A percentile compares a stretch with the other conserved stretches of the same genome.
These are phyloP conservation scores for Yponomeuta malinellus DNA, from an alignment of 2,888 invertebrate genomes.

Conservation along the genomic window DNA sequence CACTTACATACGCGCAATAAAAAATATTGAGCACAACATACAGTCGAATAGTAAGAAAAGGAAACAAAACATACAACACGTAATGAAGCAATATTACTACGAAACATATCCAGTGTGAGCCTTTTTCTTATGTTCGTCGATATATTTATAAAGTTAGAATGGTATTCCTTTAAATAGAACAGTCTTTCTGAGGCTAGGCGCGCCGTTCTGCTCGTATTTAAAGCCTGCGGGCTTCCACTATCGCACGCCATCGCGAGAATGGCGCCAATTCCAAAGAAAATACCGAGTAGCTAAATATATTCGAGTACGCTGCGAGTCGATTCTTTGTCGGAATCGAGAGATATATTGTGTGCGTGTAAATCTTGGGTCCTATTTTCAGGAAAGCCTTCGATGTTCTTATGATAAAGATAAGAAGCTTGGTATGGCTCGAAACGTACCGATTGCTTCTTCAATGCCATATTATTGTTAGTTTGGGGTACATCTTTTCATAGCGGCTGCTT, in stretches of 20 bases:
- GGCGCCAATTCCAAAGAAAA: neutral
- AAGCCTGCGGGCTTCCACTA: neutral
- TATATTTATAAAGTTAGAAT: too few species aligned
- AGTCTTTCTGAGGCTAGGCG: too few species aligned
- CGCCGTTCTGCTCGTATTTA: neutral
- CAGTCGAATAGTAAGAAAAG: too few species aligned
- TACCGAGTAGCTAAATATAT: neutral
- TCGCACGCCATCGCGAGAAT: neutral
- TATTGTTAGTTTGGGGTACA: too few species aligned
- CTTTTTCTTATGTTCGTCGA: too few species aligned
- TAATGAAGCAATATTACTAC: too few species aligned
- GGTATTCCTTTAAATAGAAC: too few species aligned
- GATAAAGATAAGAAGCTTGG: neutral
- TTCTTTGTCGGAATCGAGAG: neutral
- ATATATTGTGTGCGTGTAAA: conserved; percentile 1
- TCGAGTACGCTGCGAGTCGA: neutral
- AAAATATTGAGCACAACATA: too few species aligned
- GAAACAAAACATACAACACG: too few species aligned
- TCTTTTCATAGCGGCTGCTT: too few species aligned
- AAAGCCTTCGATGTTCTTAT: neutral
- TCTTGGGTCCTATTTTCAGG: neutral
- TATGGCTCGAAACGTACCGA: neutral
- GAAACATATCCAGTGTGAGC: too few species aligned
- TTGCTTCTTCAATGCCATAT: neutral
- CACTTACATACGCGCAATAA: too few species aligned